phyloP scores from a whole-genome alignment of 1,140 invertebrate genomes.

The Euschistus heros region DNA sequence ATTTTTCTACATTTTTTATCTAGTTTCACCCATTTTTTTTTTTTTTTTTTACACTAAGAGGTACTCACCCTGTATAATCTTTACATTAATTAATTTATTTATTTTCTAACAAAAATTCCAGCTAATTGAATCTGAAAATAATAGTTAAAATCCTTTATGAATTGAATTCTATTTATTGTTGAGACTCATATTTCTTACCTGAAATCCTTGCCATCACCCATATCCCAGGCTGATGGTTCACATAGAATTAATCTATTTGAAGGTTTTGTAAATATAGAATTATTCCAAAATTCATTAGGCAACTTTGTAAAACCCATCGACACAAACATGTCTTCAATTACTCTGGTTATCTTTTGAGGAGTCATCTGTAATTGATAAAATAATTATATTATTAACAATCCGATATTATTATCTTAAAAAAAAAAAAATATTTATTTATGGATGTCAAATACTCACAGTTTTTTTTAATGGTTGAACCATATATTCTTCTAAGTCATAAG shows the following conservation, averaged over 20 bases:
- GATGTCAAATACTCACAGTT: background rate
- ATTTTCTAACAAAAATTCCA: too few relatives aligned
- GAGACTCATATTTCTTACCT: conserved; percentile 42
- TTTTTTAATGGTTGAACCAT: background rate
- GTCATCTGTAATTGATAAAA: background rate
- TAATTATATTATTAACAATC: too few relatives aligned
- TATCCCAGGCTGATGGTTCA: conserved; percentile 86
- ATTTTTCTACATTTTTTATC: too few relatives aligned
- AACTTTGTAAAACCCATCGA: conserved; percentile 74
- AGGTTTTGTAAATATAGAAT: conserved; percentile 70
- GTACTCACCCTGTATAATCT: too few relatives aligned
- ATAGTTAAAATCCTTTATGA: too few relatives aligned
- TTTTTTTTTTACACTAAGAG: too few relatives aligned
- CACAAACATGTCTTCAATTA: conserved; percentile 75
- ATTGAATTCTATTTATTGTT: too few relatives aligned
- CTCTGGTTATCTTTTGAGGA: conserved; percentile 58
- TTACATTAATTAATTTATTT: too few relatives aligned
- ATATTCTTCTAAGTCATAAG: conserved; percentile 38
- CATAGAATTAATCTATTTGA: conserved; percentile 67
- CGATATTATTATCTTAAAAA: background rate
- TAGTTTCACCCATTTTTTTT: too few relatives aligned
- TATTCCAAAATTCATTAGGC: conserved; percentile 69
- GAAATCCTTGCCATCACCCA: conserved; percentile 71
- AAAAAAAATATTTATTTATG: too few relatives aligned
- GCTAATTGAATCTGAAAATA: too few relatives aligned